Evolutionary conservation across 1,140 invertebrate species (phyloP).

Genomic region (Macrosteles quadrilineatus): DNA sequence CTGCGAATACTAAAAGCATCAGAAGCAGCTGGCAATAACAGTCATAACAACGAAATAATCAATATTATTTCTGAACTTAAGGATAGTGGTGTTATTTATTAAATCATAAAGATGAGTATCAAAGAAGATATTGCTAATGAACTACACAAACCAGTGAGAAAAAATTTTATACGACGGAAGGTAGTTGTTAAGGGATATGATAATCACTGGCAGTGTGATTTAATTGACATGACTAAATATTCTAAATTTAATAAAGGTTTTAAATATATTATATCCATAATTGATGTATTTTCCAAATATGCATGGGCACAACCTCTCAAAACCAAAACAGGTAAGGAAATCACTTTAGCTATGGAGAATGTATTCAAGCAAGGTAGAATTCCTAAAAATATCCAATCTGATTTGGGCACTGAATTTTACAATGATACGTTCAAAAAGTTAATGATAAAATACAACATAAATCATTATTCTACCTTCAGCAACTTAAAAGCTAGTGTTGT

Average conservation of each 20-base stretch:
- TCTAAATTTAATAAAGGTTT: constrained; percentile 44
- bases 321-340: background rate
- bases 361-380: background rate
- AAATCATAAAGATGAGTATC: too few species aligned
- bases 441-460: background rate
- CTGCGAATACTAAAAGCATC: too few species aligned
- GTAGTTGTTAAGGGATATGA: constrained; percentile 38
- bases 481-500: background rate
- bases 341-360: background rate
- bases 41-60: too few species aligned
- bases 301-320: background rate
- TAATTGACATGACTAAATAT: constrained; percentile 36
- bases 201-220: constrained; percentile 41
- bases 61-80: too few species aligned
- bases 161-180: constrained; percentile 30
- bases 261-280: constrained; percentile 49
- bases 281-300: constrained; percentile 48
- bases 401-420: constrained; percentile 20
- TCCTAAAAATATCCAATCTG: constrained; percentile 9
- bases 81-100: too few species aligned
- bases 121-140: constrained; percentile 9
- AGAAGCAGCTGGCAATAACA: too few species aligned
- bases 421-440: background rate
- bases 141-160: constrained; percentile 39
- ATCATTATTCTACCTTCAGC: constrained; percentile 6